phyloP scores from a whole-genome alignment of 2,797 vertebrate species.

The Hippocampus kuda region DNA sequence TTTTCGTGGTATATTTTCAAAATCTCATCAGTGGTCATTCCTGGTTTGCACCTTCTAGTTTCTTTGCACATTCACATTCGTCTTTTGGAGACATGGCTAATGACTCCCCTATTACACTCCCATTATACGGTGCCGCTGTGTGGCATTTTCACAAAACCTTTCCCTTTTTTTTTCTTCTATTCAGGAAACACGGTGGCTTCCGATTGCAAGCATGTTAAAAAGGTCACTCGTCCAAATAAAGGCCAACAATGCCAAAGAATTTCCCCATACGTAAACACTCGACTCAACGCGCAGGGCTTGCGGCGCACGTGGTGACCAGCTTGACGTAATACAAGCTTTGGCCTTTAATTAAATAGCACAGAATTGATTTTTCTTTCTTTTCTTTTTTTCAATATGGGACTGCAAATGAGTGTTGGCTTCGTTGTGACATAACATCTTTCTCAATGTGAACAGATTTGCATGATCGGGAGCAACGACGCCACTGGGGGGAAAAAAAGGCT shows the following conservation, averaged over 20 bases:
- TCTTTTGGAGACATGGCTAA: conserved; percentile 49
- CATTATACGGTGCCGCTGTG: neutral
- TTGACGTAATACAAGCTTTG: conserved; percentile 57
- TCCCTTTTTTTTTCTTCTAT: conserved; percentile 9
- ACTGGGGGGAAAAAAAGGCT: too few relatives aligned
- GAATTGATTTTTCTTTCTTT: conserved; percentile 57
- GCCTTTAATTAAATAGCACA: conserved; percentile 69
- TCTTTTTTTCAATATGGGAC: conserved; percentile 8
- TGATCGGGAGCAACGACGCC: too few relatives aligned
- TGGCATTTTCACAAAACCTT: conserved; percentile 6
- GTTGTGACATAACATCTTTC: conserved; percentile 37
- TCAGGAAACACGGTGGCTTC: conserved; percentile 60
- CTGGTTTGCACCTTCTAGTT: conserved; percentile 1
- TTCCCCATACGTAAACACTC: conserved; percentile 52
- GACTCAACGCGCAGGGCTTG: conserved; percentile 41
- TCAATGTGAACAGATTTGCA: conserved; percentile 38
- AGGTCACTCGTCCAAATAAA: conserved; percentile 77
- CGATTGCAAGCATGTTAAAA: conserved; percentile 72
- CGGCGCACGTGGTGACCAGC: conserved; percentile 38
- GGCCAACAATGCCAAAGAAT: conserved; percentile 71
- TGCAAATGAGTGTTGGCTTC: conserved; percentile 31
- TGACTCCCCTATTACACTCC: conserved; percentile 40
- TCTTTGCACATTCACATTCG: conserved; percentile 34
- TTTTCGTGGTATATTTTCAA: neutral
- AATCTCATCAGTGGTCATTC: neutral